Percentiles rank a stretch among this genome's conserved stretches.
Conservation (phyloP, 2,797 vertebrate genomes). For the Tympanoctomys barrerae region DNA sequence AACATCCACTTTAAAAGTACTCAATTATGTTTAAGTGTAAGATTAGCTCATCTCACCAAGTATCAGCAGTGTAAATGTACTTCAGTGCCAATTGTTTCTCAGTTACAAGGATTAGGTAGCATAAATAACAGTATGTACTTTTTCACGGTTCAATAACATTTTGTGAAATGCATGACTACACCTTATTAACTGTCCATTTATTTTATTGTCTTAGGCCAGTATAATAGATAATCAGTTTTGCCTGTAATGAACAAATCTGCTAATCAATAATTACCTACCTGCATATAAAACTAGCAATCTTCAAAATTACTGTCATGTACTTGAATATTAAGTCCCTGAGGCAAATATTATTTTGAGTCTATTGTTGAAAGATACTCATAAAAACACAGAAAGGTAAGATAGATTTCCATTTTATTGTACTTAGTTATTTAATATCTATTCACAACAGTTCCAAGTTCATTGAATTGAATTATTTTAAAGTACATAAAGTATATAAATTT, state of each 20-base stretch:
- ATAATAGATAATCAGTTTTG: constrained; percentile 44
- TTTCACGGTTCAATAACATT: constrained; percentile 2
- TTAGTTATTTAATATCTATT: constrained; percentile 76
- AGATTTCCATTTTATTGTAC: constrained; percentile 72
- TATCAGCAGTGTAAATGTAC: constrained; percentile 21
- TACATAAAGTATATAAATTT: constrained; percentile 64
- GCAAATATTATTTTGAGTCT: constrained; percentile 59
- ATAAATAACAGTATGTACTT: constrained; percentile 24
- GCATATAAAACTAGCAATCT: constrained; percentile 43
- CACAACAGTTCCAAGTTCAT: constrained; percentile 50
- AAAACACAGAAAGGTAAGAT: constrained; percentile 71
- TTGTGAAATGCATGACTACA: constrained; percentile 53
- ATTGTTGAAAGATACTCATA: constrained; percentile 65
- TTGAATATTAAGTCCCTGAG: constrained; percentile 53
- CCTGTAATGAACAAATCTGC: constrained; percentile 9
- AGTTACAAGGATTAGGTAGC: constrained; percentile 39
- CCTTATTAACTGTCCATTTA: constrained; percentile 59
- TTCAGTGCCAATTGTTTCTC: constrained; percentile 21
- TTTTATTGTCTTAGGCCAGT: constrained; percentile 55
- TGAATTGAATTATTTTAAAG: constrained; percentile 69
- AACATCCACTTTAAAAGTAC: neutral
- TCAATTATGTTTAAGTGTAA: constrained; percentile 4
- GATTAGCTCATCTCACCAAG: constrained; percentile 25
- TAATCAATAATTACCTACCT: constrained; percentile 76
- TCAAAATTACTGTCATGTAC: constrained; percentile 51